Base-by-base conservation (phyloP, 2,888 invertebrate species). In the Nebria salina region DNA sequence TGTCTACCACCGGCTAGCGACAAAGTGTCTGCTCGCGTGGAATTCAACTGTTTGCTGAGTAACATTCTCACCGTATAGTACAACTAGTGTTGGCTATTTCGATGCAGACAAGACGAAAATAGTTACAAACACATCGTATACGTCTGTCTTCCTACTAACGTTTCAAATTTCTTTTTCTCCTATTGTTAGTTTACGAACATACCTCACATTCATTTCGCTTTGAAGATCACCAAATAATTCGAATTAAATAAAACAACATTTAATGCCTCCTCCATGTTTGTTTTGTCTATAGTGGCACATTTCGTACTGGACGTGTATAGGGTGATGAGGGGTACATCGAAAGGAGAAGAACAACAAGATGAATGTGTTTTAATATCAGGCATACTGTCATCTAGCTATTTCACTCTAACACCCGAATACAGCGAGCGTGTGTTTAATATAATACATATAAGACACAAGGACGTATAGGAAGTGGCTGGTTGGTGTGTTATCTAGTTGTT, bases 361-460 rank as follows among this genome's bases (percentile, higher is more conserved):
- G 76, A 76, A 76, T 76, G 76, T 76, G 76, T 76, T 76, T 76
- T 76, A 76, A 76, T 76, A 76, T 76, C 66, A 66, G 65, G 68
- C 42, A 66, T 66, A 76, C 54, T 54, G 68, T 76, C 76, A 68
- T 76, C 68, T 76, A 76, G 2, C 54, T 8, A 13, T 54, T 54
- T 54, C 54, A 54, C 54, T 54, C 54, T 7, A 54, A 54, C 54
- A 54, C 54, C 2, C 54, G 34, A 20, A 42, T 66, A 41, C 42
- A 65, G 65, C 15, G 64, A 68, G 15, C 76, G 76, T 76, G 41
- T 76, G 76, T 76, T 76, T 76, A 76, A 76, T 76, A 76, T 65
- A 76, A 76, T 65, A 65, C 66, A 76, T 68, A 76, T 76, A 66
- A 66, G 8, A 54, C 13, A 54, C 13, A 54, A 54, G 8, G 54